Percentiles rank a stretch among this genome's conserved stretches.
Evolutionary conservation across 2,888 invertebrate genomes (phyloP).

Genomic region (Lordiphosa andalusiaca): DNA sequence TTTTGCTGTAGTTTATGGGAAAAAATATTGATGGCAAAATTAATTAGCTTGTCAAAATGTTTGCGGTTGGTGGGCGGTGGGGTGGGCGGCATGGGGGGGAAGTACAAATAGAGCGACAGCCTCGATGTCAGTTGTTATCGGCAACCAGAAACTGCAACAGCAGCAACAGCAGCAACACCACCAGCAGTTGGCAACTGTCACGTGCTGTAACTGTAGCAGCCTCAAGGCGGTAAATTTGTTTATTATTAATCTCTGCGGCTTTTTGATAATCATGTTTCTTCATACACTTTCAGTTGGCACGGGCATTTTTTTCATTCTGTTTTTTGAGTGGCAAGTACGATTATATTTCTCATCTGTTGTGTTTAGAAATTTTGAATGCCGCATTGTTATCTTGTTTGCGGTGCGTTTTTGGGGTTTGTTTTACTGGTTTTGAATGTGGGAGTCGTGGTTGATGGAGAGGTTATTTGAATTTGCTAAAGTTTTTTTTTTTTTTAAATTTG

Average conservation of each 20-base stretch:
- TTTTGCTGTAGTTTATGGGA: constrained; percentile 46
- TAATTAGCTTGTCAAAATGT: constrained; percentile 60
- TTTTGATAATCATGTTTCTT: constrained; percentile 7
- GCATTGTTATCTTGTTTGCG: constrained; percentile 60
- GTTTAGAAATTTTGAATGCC: constrained; percentile 56
- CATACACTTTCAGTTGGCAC: too few relatives aligned
- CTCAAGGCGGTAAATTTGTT: too few relatives aligned
- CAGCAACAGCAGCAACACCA: neutral
- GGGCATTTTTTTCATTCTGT: constrained; percentile 16
- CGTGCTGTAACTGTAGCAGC: constrained; percentile 1
- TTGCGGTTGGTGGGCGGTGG: constrained; percentile 2
- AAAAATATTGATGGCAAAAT: constrained; percentile 62
- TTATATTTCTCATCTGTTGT: constrained; percentile 27
- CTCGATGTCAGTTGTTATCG: neutral
- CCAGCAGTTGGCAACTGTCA: constrained; percentile 1
- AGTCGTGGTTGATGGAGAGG: constrained; percentile 43
- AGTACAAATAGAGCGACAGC: constrained; percentile 13
- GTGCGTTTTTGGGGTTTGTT: constrained; percentile 22
- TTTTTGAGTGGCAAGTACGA: neutral
- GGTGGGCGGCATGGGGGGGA: constrained; percentile 29
- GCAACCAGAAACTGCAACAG: neutral
- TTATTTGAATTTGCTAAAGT: constrained; percentile 48
- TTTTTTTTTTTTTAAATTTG: too few relatives aligned
- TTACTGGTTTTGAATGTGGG: constrained; percentile 18
- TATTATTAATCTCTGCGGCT: neutral